Evolutionary conservation across 92 coral and sea anemone species (phyloP).

Genomic region (Epizoanthus stellaris): DNA sequence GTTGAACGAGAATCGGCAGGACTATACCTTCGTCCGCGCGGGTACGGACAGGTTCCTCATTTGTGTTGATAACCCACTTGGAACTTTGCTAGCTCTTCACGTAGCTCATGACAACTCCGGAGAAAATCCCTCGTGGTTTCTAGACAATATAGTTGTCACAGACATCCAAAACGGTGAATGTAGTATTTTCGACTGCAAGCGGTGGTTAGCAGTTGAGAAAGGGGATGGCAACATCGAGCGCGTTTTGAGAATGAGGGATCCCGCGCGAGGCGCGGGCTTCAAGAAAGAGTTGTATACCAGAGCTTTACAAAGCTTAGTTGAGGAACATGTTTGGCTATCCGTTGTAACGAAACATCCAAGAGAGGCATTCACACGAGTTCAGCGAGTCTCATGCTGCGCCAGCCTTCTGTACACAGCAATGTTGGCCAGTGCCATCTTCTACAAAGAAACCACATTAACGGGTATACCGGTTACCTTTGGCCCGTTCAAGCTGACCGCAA

Average conservation of each 20-base stretch:
- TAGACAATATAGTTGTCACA: slow-evolving; percentile 34
- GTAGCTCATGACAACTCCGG: slow-evolving; percentile 58
- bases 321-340: slow-evolving; percentile 64
- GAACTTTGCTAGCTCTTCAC: slow-evolving; percentile 26
- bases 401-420: slow-evolving; percentile 44
- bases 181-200: slow-evolving; percentile 36
- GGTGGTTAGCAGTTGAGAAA: slow-evolving; percentile 64
- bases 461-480: slow-evolving; percentile 44
- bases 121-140: slow-evolving; percentile 55
- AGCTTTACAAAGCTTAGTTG: slow-evolving; percentile 40
- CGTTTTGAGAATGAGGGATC: slow-evolving; percentile 33
- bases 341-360: slow-evolving; percentile 47
- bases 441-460: slow-evolving; percentile 18
- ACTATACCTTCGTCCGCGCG: slow-evolving; percentile 37
- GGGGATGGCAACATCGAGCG: slow-evolving; percentile 48
- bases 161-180: slow-evolving; percentile 40
- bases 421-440: slow-evolving; percentile 66
- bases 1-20: not conserved
- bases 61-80: slow-evolving; percentile 32
- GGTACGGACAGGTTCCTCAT: slow-evolving; percentile 31
- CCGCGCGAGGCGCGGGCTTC: not conserved
- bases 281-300: slow-evolving; percentile 2
- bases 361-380: slow-evolving; percentile 58
- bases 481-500: slow-evolving; percentile 43
- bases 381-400: slow-evolving; percentile 59